Evolutionary conservation across 2,113 vertebrate genomes (phyloP).

Genomic region (Pelecanus crispus): DNA sequence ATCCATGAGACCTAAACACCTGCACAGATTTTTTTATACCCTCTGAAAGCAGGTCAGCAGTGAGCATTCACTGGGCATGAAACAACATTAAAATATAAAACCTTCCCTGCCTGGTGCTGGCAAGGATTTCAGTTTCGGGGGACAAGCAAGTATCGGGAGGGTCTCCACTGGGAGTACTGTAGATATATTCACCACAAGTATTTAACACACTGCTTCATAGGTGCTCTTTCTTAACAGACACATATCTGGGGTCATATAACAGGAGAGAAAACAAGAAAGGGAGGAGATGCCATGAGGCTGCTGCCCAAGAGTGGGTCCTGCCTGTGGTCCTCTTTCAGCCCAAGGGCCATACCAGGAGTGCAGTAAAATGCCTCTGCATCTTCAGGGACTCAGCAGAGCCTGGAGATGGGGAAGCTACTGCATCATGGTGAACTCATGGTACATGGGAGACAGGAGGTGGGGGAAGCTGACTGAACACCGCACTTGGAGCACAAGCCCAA

Average conservation of each 20-base stretch:
- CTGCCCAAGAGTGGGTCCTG: not conserved
- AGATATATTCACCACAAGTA: not conserved
- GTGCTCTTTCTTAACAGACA: not conserved
- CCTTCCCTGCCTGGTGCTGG: not conserved
- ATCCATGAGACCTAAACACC: not conserved
- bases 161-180: not conserved
- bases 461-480: not conserved
- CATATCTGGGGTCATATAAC: not conserved
- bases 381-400: not conserved
- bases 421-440: not conserved
- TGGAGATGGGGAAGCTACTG: not conserved
- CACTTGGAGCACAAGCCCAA: not conserved
- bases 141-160: not conserved
- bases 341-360: not conserved
- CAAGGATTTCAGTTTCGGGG: not conserved
- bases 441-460: not conserved
- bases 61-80: conserved; percentile 28
- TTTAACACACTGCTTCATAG: not conserved
- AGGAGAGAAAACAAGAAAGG: not conserved
- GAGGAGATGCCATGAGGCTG: not conserved
- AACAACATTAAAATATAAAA: conserved; percentile 21
- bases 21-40: not conserved
- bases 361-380: not conserved
- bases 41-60: conserved; percentile 5
- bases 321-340: not conserved